Percentiles rank a stretch among this genome's conserved stretches.
phyloP scores from a whole-genome alignment of 2,113 vertebrate genomes.

The Rhagologus leucostigma region DNA sequence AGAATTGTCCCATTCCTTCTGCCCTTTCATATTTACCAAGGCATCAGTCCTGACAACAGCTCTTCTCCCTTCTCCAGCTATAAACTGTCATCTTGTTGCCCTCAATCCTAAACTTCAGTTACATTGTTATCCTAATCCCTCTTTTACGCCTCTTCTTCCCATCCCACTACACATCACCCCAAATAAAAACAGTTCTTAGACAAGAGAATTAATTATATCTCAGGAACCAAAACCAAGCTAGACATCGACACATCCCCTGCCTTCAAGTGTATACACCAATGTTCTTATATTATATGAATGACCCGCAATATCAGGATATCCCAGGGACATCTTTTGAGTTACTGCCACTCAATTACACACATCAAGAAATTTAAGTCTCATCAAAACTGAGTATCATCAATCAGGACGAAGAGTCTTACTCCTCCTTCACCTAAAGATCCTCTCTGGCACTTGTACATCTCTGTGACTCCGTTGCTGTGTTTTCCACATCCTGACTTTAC shows the following conservation, averaged over 20 bases:
- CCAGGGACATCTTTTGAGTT: neutral
- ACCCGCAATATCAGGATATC: neutral
- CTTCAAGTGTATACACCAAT: neutral
- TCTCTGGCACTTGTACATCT: neutral
- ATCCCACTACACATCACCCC: neutral
- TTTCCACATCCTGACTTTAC: neutral
- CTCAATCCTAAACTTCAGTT: neutral
- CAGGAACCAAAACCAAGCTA: neutral
- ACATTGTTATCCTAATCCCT: neutral
- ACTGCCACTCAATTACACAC: neutral
- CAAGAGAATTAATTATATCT: neutral
- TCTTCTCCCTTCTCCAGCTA: neutral
- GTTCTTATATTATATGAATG: neutral
- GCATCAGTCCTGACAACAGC: neutral
- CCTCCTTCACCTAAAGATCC: neutral
- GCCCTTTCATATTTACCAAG: neutral
- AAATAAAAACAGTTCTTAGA: neutral
- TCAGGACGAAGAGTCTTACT: neutral
- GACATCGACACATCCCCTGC: accelerated
- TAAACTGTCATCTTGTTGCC: neutral
- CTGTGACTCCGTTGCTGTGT: neutral
- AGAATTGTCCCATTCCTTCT: neutral
- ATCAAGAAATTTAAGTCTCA: neutral
- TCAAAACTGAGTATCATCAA: neutral
- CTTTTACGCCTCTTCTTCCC: neutral